Evolutionary conservation across 2,888 invertebrate species (phyloP).

Genomic region (Anorthoa munda): DNA sequence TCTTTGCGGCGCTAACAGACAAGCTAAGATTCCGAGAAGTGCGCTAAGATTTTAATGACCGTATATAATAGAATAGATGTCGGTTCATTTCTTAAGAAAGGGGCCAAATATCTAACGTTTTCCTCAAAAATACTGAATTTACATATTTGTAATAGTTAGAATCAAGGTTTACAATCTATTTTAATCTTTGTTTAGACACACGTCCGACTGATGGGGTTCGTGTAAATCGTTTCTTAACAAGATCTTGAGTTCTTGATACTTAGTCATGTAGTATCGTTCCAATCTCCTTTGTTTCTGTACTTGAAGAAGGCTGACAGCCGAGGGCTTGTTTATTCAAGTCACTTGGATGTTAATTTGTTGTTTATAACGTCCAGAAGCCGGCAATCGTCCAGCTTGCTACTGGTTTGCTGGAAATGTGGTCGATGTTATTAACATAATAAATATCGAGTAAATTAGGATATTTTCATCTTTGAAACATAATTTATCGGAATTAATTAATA

Average conservation of each 20-base stretch:
- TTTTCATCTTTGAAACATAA: conserved; percentile 20
- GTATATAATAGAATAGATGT: conserved; percentile 28
- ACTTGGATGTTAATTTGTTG: conserved; percentile 36
- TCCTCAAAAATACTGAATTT: conserved; percentile 33
- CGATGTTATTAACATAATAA: conserved; percentile 36
- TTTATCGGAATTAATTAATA: conserved; percentile 7
- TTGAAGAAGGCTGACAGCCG: conserved; percentile 12
- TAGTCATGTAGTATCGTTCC: neutral
- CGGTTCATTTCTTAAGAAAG: conserved; percentile 32
- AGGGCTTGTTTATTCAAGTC: conserved; percentile 43
- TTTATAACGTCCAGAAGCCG: conserved; percentile 33
- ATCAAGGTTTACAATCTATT: conserved; percentile 76
- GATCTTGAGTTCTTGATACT: conserved; percentile 45
- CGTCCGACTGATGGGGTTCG: conserved; percentile 71
- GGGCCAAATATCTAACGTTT: conserved; percentile 26
- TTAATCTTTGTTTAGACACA: conserved; percentile 82
- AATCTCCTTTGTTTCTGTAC: conserved; percentile 43
- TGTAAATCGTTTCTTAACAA: conserved; percentile 61
- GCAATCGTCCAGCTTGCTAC: conserved; percentile 25
- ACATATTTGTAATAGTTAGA: conserved; percentile 66
- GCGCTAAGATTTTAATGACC: conserved; percentile 38
- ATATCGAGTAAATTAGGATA: conserved; percentile 33
- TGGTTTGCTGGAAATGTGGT: conserved; percentile 16
- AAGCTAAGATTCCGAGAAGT: conserved; percentile 33
- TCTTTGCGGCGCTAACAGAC: conserved; percentile 17